These are phyloP conservation scores for Athalia rosae DNA, from an alignment of 2,888 invertebrate genomes.

Conservation along the genomic window DNA sequence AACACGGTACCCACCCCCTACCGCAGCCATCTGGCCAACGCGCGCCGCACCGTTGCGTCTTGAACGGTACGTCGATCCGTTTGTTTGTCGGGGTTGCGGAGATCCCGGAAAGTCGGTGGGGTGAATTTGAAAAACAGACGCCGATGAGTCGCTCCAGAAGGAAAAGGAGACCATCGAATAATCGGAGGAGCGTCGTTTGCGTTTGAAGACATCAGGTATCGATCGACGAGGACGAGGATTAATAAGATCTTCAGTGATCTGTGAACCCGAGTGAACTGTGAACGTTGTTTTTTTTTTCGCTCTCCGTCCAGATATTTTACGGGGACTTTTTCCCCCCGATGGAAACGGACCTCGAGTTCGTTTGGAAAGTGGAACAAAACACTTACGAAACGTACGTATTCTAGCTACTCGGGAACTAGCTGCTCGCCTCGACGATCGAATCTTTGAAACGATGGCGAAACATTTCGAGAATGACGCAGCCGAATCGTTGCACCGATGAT, in stretches of 20 bases:
- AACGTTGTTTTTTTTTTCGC: no score
- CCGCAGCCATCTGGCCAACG: constrained; percentile 42
- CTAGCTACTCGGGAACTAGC: not conserved
- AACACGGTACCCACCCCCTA: constrained; percentile 20
- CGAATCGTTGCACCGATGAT: not conserved
- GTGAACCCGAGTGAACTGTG: no score
- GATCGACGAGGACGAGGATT: no score
- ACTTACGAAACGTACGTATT: not conserved
- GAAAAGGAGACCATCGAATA: no score
- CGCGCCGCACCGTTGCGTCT: constrained; percentile 37
- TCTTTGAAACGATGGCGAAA: constrained; percentile 19
- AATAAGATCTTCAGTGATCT: no score
- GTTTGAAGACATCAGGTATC: no score
- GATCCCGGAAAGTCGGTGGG: not conserved
- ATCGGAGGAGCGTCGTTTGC: no score
- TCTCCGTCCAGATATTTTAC: no score
- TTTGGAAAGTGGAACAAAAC: constrained; percentile 10
- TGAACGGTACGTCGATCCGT: constrained; percentile 17
- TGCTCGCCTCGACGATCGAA: constrained; percentile 23
- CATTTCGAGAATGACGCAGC: constrained; percentile 25
- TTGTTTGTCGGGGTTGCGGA: constrained; percentile 24
- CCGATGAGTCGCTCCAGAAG: no score
- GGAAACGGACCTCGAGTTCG: not conserved
- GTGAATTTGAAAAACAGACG: not conserved
- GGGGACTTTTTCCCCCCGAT: no score